Evolutionary conservation across 1,140 invertebrate species (phyloP), one percentile per base, ranked within the genome.

Genomic region (Holotrichia oblita): DNA sequence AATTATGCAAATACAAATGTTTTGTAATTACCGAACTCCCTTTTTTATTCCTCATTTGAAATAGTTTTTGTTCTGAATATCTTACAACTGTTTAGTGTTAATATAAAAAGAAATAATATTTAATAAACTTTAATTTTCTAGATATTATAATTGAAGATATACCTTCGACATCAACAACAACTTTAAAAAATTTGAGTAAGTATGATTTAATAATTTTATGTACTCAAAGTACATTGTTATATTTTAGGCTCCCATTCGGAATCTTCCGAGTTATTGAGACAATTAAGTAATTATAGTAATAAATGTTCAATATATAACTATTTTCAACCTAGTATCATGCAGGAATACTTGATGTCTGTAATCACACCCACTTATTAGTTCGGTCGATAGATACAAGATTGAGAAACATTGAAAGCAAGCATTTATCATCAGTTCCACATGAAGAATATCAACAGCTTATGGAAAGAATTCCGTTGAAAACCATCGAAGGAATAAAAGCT

Each of bases 121-220:
- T 48, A 48, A 48, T 48, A 14, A 48, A 48, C 44, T 48, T 48
- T 48, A 48, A 48, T 48, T 48, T 48, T 48, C 44, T 48, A 48
- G 44, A 48, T 48, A 48, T 48, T 48, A 17, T 10, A 48, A 48
- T 48, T 48, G 10, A 8, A 48, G 44, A 48, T 2, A 17, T 48
- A 48, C 44, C 44, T 48, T 48, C 44, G n/a, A 10, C 44, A 10
- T 14, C 44, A 48, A 14, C 44, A 48, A 48, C 44, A 34, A 34
- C n/a, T 48, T 48, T n/a, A n/a, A n/a, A n/a, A n/a, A n/a, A n/a
- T n/a, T n/a, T 48, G 44, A 48, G 44, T 48, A 48, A 48, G 7
- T 48, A 48, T 48, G 27, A 48, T 17, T 17, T 48, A 48, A 48
- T 48, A 48, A 17, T 48, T 48, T 48, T 48, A 48, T 48, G 44